Evolutionary conservation across 1,140 invertebrate genomes (phyloP), one percentile per base, ranked within the genome.

Genomic region (Lordiphosa clarofinis): DNA sequence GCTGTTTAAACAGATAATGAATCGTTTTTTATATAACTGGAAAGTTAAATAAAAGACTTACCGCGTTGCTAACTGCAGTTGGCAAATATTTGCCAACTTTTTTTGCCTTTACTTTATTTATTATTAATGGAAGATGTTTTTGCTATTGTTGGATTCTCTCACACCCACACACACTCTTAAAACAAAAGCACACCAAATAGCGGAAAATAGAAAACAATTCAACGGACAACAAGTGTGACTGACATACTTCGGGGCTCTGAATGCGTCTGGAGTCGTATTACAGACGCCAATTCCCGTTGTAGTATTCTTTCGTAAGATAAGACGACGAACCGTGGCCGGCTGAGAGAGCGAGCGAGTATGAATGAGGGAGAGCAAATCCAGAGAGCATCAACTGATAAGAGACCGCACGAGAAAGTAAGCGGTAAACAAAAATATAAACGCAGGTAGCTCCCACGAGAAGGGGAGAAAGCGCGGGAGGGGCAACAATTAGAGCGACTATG

Each of bases 401-500:
- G 24, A 28, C 24, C 24, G 5, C 6, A 28, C 24, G 24, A 28
- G 6, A 28, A 28, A 28, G 24, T 28, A 28, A 46, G 43, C 43
- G 43, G 43, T 46, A 46, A 46, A 46, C 43, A 46, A 46, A 46
- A 46, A 57, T 24, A 43, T 12, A 3, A 28, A 9, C 42, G 10
- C 40, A 44, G 37, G 24, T n/a, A 4, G 33, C 24, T 28, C 6
- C 24, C 24, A 7, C 5, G 24, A 28, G 37, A 42, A 62, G 40
- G 64, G 50, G 28, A 8, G 9, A 28, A n/a, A 36, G 15, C 43
- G 54, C 11, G 42, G 42, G 54, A n/a, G 37, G 46, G n/a, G 1
- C 11, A 8, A 31, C 24, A 78, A 78, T 78, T 78, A 79, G 74
- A 78, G 74, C 59, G 59, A 56, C 55, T 61, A 69, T 67, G 56